Evolutionary conservation across 2,888 invertebrate species (phyloP).

Genomic region (Ethmia dodecea): DNA sequence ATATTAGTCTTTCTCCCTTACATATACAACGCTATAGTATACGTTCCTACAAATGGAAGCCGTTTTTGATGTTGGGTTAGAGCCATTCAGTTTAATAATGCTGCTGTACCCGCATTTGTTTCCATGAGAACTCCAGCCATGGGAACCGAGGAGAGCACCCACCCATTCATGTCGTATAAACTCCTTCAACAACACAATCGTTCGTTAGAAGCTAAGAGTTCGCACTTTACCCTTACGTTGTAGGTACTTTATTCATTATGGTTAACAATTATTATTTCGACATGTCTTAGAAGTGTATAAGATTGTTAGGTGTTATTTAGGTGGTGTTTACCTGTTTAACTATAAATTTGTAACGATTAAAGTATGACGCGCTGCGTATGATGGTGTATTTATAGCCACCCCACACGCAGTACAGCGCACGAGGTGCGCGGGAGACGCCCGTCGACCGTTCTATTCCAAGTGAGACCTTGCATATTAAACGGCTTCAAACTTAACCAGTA

Average conservation of each 20-base stretch:
- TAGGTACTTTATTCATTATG: too few relatives aligned
- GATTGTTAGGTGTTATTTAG: too few relatives aligned
- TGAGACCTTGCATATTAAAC: slow-evolving; percentile 55
- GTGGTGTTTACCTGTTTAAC: too few relatives aligned
- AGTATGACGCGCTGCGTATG: slow-evolving; percentile 42
- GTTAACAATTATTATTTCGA: too few relatives aligned
- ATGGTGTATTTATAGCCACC: slow-evolving; percentile 66
- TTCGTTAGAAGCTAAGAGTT: slow-evolving; percentile 16
- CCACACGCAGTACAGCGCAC: slow-evolving; percentile 57
- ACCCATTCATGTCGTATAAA: slow-evolving; percentile 40
- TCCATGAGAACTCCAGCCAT: slow-evolving; percentile 60
- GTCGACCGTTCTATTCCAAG: slow-evolving; percentile 60
- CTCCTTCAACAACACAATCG: slow-evolving; percentile 34
- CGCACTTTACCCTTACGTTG: slow-evolving; percentile 1
- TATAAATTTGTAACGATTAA: neutral
- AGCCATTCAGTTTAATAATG: slow-evolving; percentile 46
- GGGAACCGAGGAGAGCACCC: slow-evolving; percentile 50
- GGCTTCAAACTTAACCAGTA: slow-evolving; percentile 13
- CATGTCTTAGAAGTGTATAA: too few relatives aligned
- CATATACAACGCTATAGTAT: too few relatives aligned
- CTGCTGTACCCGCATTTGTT: slow-evolving; percentile 56
- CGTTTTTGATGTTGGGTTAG: slow-evolving; percentile 33
- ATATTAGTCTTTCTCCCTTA: neutral
- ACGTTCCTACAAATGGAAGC: neutral
- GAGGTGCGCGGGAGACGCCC: slow-evolving; percentile 54